Conservation (phyloP, 1,140 invertebrate species). For the Nixonia krombeini region DNA sequence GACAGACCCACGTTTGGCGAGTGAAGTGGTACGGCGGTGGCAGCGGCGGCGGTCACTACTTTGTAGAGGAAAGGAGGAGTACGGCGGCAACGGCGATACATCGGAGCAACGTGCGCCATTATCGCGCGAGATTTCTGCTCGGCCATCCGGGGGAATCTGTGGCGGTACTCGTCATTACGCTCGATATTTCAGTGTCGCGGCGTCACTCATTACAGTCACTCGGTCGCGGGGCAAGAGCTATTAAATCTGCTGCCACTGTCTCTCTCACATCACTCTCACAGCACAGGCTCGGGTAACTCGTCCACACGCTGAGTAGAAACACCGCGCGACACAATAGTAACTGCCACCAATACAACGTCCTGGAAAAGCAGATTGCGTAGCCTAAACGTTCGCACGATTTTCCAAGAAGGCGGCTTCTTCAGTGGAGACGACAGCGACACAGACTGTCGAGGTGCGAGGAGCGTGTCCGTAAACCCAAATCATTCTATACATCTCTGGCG, state of each 20-base stretch:
- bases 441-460: slow-evolving; percentile 56
- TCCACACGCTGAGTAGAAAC: no score
- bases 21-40: slow-evolving; percentile 8
- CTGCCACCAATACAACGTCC: no score
- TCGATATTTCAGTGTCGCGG: slow-evolving; percentile 42
- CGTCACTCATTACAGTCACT: slow-evolving; percentile 44
- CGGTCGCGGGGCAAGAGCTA: slow-evolving; percentile 18
- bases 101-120: slow-evolving; percentile 59
- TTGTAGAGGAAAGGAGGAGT: slow-evolving; percentile 4
- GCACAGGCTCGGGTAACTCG: no score
- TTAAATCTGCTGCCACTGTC: slow-evolving; percentile 6
- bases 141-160: slow-evolving; percentile 43
- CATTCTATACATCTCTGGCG: slow-evolving; percentile 50
- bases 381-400: slow-evolving; percentile 59
- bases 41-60: slow-evolving; percentile 2
- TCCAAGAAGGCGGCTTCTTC: slow-evolving; percentile 51
- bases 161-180: slow-evolving; percentile 29
- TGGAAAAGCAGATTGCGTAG: slow-evolving; percentile 45
- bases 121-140: slow-evolving; percentile 58
- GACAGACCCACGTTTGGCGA: slow-evolving; percentile 1
- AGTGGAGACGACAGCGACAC: slow-evolving; percentile 41
- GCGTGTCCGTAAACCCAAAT: slow-evolving; percentile 58
- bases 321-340: no score
- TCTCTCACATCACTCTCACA: no score
- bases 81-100: slow-evolving; percentile 27